phyloP scores from a whole-genome alignment of 2,888 invertebrate genomes.

The Mongoloraphidia duomilia region DNA sequence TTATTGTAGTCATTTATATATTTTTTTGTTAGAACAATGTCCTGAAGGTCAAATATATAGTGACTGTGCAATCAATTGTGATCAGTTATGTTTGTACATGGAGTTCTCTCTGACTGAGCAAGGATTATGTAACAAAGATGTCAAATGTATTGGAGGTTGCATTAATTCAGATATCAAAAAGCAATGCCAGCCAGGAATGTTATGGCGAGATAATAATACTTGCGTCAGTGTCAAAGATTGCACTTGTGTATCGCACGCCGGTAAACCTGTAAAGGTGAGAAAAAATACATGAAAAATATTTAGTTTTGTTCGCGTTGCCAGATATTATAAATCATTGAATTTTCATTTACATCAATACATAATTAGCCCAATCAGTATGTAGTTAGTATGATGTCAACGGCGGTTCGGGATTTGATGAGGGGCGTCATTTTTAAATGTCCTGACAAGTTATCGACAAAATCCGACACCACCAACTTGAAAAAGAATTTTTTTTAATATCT shows the following conservation, averaged over 20 bases:
- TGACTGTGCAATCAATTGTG: slow-evolving; percentile 59
- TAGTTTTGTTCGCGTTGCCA: neutral
- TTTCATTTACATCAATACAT: too few species aligned
- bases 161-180: slow-evolving; percentile 23
- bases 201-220: slow-evolving; percentile 56
- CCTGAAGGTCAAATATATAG: slow-evolving; percentile 40
- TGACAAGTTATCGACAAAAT: too few species aligned
- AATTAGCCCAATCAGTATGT: too few species aligned
- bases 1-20: too few species aligned
- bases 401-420: too few species aligned
- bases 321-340: too few species aligned
- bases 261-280: slow-evolving; percentile 46
- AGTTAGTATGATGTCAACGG: too few species aligned
- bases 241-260: slow-evolving; percentile 52
- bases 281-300: neutral
- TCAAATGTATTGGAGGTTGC: slow-evolving; percentile 28
- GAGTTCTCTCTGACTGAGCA: slow-evolving; percentile 27
- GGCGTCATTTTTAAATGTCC: too few species aligned
- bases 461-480: too few species aligned
- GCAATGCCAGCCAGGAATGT: slow-evolving; percentile 41
- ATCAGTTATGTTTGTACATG: slow-evolving; percentile 54
- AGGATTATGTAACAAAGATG: slow-evolving; percentile 31
- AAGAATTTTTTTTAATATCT: too few species aligned
- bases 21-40: slow-evolving; percentile 16
- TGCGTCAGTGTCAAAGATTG: slow-evolving; percentile 65